phyloP scores from a whole-genome alignment of 2,113 vertebrate species.

The Oxygymnocypris stewartii region DNA sequence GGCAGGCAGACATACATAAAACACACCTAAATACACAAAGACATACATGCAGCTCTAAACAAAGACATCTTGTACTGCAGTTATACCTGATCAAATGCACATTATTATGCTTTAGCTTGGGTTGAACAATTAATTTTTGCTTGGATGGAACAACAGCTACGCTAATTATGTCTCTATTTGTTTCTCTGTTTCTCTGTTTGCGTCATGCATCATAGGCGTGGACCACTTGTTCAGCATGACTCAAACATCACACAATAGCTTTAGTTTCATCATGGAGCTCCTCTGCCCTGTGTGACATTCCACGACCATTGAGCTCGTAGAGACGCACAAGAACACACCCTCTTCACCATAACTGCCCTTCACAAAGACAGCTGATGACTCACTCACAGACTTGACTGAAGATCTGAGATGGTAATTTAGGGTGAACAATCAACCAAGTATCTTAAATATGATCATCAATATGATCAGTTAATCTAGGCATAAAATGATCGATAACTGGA shows the following conservation, averaged over 20 bases:
- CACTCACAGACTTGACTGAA: conserved; percentile 30
- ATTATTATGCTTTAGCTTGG: no score
- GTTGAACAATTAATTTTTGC: no score
- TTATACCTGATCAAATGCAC: no score
- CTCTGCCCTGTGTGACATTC: conserved; percentile 43
- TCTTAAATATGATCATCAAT: conserved; percentile 3
- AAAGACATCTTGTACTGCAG: not conserved
- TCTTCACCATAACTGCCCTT: conserved; percentile 45
- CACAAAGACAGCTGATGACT: conserved; percentile 45
- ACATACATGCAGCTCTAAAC: not conserved
- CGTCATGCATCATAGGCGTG: not conserved
- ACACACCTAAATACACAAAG: conserved; percentile 33
- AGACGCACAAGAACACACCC: conserved; percentile 36
- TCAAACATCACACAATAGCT: conserved; percentile 40
- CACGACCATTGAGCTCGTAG: conserved; percentile 4
- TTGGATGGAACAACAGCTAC: no score
- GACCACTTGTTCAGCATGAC: conserved; percentile 21
- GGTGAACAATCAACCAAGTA: not conserved
- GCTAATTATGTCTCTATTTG: no score
- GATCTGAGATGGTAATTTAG: not conserved
- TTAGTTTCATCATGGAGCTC: conserved; percentile 5
- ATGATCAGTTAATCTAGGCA: not conserved
- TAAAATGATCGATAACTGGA: not conserved
- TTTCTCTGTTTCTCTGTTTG: no score
- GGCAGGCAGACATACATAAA: not conserved